A percentile compares a stretch with the other conserved stretches of the same genome.
Evolutionary conservation across 2,797 vertebrate genomes (phyloP).

Genomic region (Gephyroberyx darwinii): DNA sequence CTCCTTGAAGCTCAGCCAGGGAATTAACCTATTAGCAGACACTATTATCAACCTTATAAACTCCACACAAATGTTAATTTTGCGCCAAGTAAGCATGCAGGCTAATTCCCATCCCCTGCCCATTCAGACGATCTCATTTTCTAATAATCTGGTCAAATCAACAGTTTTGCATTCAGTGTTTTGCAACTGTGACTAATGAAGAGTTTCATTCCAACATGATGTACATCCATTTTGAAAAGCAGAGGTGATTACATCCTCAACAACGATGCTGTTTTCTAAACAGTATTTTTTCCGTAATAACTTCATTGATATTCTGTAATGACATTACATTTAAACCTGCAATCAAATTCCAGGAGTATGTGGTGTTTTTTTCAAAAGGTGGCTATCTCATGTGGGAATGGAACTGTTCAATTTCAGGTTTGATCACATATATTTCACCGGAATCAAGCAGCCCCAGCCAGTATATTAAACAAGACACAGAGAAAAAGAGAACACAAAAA

Average conservation of each 20-base stretch:
- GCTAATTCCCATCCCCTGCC: neutral
- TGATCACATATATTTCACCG: neutral
- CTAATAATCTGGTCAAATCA: no score
- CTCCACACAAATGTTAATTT: neutral
- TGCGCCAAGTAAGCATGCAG: neutral
- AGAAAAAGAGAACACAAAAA: constrained; percentile 18
- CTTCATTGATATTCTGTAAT: no score
- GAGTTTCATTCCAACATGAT: neutral
- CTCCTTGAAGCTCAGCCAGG: neutral
- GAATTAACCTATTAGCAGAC: neutral
- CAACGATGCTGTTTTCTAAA: no score
- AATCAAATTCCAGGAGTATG: no score
- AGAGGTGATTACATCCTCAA: no score
- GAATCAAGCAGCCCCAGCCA: neutral
- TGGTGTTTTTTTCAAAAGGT: no score
- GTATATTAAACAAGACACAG: constrained; percentile 14
- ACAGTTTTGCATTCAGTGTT: neutral
- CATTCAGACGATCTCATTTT: neutral
- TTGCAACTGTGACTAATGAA: neutral
- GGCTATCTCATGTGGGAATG: neutral
- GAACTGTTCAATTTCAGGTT: neutral
- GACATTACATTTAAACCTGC: no score
- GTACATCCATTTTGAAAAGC: no score
- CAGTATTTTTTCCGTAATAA: no score
- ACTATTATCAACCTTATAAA: no score